Percentiles rank a stretch among this genome's conserved stretches.
These are phyloP conservation scores for Porites cylindrica DNA, from an alignment of 92 coral and sea anemone species.

Conservation along the genomic window DNA sequence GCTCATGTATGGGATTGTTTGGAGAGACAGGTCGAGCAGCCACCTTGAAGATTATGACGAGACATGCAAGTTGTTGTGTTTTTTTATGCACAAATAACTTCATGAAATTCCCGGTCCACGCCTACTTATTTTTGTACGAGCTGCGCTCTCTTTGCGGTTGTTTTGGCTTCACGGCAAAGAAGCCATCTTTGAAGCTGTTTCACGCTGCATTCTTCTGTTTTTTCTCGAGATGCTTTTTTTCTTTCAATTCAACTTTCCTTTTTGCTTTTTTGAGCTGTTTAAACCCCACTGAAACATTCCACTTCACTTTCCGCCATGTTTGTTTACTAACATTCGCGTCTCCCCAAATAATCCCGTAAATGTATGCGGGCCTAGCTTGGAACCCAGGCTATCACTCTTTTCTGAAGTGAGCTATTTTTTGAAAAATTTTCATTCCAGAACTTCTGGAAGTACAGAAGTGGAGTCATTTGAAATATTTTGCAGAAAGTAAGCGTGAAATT, in stretches of 20 bases:
- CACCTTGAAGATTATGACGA: too few species aligned
- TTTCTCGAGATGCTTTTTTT: slow-evolving; percentile 8
- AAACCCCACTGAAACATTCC: neutral
- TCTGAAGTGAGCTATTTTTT: neutral
- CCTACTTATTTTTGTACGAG: slow-evolving; percentile 46
- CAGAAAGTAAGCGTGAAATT: too few species aligned
- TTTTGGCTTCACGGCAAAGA: slow-evolving; percentile 57
- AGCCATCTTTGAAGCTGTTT: slow-evolving; percentile 60
- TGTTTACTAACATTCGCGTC: neutral
- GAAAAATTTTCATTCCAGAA: too few species aligned
- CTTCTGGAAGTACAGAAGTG: too few species aligned
- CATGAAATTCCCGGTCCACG: neutral
- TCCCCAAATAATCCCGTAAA: slow-evolving; percentile 26
- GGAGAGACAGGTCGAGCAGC: too few species aligned
- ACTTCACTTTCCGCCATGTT: slow-evolving; percentile 20
- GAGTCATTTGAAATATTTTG: too few species aligned
- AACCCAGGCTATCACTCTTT: slow-evolving; percentile 20
- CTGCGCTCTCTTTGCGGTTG: slow-evolving; percentile 51
- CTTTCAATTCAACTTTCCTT: neutral
- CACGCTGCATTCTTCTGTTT: slow-evolving; percentile 52
- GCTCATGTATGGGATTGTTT: too few species aligned
- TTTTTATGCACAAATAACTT: too few species aligned
- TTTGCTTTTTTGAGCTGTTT: slow-evolving; percentile 23
- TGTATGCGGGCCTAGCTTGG: neutral
- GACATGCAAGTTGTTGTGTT: too few species aligned